Base-by-base conservation (phyloP, 1,140 invertebrate species). In the Polyergus mexicanus region DNA sequence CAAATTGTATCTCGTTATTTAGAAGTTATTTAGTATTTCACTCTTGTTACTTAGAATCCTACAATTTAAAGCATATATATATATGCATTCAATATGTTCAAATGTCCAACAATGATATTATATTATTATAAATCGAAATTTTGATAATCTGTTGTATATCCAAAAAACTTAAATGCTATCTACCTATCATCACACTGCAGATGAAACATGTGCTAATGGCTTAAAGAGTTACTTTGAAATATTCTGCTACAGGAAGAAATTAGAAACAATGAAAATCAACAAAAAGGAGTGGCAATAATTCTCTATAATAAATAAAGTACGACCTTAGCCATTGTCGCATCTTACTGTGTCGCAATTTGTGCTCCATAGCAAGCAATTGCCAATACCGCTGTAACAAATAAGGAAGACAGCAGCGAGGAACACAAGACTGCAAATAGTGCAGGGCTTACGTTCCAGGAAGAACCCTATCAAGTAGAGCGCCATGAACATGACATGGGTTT, bases 401-500 rank as follows among this genome's bases (percentile, higher is more conserved):
- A 99, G 96, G 91, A 98, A 98, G 54, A 99, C 97, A 13, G 99
- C 98, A 6, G 97, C 97, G 47, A 99, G 94, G 94, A 99, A 99
- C 66, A 99, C 97, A 65, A 99, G 94, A 93, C 97, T 98, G 96
- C 99, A 99, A 89, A 99, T 98, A 25, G 98, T 99, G 94, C 99
- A 99, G 6, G 99, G 99, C 94, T 99, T 99, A 88, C 98, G 96
- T 93, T 99, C 98, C 87, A 99, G 95, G 94, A 99, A 99, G 94
- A 98, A 98, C 89, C 98, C 98, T 88, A 98, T 98, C 88, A 99
- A 94, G 94, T 99, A 99, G 11, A 99, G 96, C 58, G 98, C 97
- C 96, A 99, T 98, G 93, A 99, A 99, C 97, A 99, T 98, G 51
- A 99, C 98, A 95, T 99, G 98, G 81, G 99, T 99, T 94, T 99